Conservation (phyloP, 92 coral and sea anemone species). For the Palythoa grandis region DNA sequence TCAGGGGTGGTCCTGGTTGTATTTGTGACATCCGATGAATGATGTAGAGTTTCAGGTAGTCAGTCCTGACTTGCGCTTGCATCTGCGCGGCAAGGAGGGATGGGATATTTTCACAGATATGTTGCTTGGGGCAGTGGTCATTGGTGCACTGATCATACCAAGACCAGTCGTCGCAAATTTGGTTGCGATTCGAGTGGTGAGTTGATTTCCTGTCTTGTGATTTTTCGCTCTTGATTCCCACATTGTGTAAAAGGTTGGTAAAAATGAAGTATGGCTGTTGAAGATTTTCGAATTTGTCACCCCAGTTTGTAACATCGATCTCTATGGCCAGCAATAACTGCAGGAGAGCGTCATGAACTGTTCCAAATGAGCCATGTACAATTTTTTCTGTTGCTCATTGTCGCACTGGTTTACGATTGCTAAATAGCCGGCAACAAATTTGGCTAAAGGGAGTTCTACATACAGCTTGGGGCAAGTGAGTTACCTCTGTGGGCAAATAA, state of each 20-base stretch:
- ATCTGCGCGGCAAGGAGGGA: slow-evolving; percentile 22
- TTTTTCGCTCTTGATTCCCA: slow-evolving; percentile 25
- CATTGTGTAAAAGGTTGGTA: slow-evolving; percentile 10
- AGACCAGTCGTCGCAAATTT: slow-evolving; percentile 10
- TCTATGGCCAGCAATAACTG: slow-evolving; percentile 22
- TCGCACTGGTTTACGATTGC: background rate
- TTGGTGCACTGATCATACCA: slow-evolving; percentile 14
- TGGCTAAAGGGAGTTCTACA: slow-evolving; percentile 3
- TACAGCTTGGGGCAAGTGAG: background rate
- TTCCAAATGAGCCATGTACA: slow-evolving; percentile 2
- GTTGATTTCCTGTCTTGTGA: slow-evolving; percentile 8
- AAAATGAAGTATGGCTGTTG: slow-evolving; percentile 1
- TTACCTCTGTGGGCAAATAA: no score
- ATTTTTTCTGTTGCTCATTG: background rate
- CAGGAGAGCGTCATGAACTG: slow-evolving; percentile 12
- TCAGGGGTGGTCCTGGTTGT: slow-evolving; percentile 8
- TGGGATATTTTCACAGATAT: slow-evolving; percentile 5
- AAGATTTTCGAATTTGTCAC: slow-evolving; percentile 10
- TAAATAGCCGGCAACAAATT: background rate
- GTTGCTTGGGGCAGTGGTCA: slow-evolving; percentile 14
- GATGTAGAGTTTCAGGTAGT: slow-evolving; percentile 19
- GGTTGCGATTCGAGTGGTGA: slow-evolving; percentile 18
- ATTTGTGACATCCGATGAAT: slow-evolving; percentile 11
- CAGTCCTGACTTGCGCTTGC: slow-evolving; percentile 21
- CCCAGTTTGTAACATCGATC: slow-evolving; percentile 11